Evolutionary conservation across 1,140 invertebrate species (phyloP).

Genomic region (Ptiloglossa arizonensis): DNA sequence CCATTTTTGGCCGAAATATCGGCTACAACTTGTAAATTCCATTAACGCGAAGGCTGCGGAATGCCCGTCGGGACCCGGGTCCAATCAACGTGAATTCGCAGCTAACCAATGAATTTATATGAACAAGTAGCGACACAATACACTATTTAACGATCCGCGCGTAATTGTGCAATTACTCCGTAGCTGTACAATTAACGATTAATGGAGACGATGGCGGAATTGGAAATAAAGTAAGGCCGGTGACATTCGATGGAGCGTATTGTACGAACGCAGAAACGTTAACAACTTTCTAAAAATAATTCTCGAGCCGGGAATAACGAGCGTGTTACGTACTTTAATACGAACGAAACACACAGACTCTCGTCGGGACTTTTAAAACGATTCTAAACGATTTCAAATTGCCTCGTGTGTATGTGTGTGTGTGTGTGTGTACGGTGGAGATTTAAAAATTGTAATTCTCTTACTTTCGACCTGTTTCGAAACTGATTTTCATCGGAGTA

Average conservation of each 20-base stretch:
- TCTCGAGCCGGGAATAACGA: too few relatives aligned
- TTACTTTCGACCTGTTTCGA: too few relatives aligned
- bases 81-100: conserved; percentile 58
- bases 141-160: conserved; percentile 51
- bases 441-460: too few relatives aligned
- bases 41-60: conserved; percentile 53
- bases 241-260: neutral
- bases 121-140: conserved; percentile 32
- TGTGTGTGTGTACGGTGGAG: too few relatives aligned
- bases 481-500: too few relatives aligned
- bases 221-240: too few relatives aligned
- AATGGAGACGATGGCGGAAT: conserved; percentile 11
- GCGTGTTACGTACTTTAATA: too few relatives aligned
- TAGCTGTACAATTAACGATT: conserved; percentile 29
- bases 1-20: neutral
- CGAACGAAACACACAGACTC: too few relatives aligned
- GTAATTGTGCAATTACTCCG: conserved; percentile 29
- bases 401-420: too few relatives aligned
- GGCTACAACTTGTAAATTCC: conserved; percentile 60
- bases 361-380: too few relatives aligned
- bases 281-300: too few relatives aligned
- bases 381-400: too few relatives aligned
- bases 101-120: conserved; percentile 56
- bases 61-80: conserved; percentile 40
- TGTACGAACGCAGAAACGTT: neutral